phyloP scores from a whole-genome alignment of 2,888 invertebrate species.

The Pseudanteris insignis region DNA sequence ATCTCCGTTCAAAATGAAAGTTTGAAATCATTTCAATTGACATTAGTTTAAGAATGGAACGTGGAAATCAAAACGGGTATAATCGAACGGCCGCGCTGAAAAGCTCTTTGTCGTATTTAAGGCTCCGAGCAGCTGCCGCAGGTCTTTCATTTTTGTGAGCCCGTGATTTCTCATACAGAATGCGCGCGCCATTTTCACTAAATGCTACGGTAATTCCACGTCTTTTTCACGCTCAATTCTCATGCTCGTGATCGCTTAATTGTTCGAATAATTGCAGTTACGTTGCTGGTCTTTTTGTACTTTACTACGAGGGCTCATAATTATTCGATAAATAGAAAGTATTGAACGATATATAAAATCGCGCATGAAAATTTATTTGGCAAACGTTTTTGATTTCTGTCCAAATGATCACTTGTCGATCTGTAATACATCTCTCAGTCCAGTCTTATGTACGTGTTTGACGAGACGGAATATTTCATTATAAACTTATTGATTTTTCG shows the following conservation, averaged over 20 bases:
- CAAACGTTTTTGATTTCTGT: too few relatives aligned
- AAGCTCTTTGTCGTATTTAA: constrained; percentile 45
- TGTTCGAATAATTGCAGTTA: constrained; percentile 5
- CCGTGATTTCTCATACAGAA: constrained; percentile 20
- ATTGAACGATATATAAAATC: too few relatives aligned
- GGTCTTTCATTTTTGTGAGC: constrained; percentile 42
- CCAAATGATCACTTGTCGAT: too few relatives aligned
- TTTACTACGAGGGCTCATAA: too few relatives aligned
- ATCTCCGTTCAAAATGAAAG: constrained; percentile 34
- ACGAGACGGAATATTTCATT: too few relatives aligned
- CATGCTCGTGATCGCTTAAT: constrained; percentile 14
- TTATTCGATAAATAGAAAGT: neutral
- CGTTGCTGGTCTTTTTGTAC: too few relatives aligned
- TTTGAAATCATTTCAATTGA: constrained; percentile 44
- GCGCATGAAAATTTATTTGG: too few relatives aligned
- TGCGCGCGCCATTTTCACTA: constrained; percentile 20
- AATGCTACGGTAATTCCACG: constrained; percentile 4
- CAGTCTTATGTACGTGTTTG: too few relatives aligned
- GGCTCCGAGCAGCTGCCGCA: constrained; percentile 41
- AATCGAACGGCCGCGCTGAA: constrained; percentile 29
- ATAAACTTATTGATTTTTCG: too few relatives aligned
- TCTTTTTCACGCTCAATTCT: constrained; percentile 5
- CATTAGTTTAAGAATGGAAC: constrained; percentile 37
- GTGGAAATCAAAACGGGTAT: constrained; percentile 31
- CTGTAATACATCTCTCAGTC: too few relatives aligned